Conservation (phyloP, 2,888 invertebrate genomes). For the Didymodactylos carnosus region DNA sequence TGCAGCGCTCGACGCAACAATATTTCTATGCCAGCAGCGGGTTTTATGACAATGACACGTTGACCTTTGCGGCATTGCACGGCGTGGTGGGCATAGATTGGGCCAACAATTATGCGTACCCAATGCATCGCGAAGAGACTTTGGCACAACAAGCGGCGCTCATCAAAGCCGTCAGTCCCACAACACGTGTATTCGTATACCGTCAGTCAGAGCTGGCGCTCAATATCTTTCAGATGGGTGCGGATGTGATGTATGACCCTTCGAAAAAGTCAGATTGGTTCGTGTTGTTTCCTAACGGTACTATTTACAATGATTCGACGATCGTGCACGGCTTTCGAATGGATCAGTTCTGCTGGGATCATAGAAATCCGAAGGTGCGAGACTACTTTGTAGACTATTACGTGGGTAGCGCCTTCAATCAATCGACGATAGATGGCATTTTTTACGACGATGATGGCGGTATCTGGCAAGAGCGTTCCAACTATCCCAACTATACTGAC, state of each 20-base stretch:
- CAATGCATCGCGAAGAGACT: background rate
- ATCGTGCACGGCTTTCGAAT: background rate
- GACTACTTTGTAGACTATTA: background rate
- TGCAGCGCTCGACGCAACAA: background rate
- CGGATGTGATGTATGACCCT: background rate
- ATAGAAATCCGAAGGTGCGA: background rate
- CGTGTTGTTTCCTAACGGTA: background rate
- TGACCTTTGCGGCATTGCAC: background rate
- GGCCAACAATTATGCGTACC: background rate
- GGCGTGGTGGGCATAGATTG: background rate
- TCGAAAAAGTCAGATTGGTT: background rate
- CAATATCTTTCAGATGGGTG: background rate
- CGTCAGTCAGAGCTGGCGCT: background rate
- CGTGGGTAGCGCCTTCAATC: background rate
- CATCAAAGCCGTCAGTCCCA: background rate
- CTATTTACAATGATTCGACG: background rate
- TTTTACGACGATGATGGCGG: background rate
- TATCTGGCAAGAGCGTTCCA: background rate
- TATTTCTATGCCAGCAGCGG: background rate
- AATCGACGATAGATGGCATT: background rate
- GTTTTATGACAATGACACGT: background rate
- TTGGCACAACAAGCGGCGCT: background rate
- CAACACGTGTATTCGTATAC: background rate
- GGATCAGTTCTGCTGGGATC: conserved; percentile 1
- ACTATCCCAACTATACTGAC: background rate